Evolutionary conservation across 2,113 vertebrate species (phyloP), one percentile per base, ranked within the genome.

Genomic region (Oceanodroma tethys): DNA sequence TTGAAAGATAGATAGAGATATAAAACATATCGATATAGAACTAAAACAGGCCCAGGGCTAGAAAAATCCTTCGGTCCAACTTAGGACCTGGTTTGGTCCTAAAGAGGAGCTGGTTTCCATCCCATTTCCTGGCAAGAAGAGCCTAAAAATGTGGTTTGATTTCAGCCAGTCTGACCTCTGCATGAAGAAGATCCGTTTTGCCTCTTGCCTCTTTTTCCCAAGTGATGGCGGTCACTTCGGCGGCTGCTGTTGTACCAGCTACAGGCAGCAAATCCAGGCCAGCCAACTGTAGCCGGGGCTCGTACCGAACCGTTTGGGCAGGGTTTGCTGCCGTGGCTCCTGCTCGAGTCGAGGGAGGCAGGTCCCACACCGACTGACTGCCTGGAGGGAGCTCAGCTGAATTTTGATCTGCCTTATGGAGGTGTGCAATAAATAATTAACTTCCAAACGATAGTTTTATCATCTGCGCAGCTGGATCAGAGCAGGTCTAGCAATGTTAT

Each of bases 341-440:
- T 40, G 43, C 66, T 66, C 5, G 13, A 63, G 43, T 36, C 2
- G 5, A 70, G 56, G 48, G 42, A 89, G 40, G 27, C 16, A 34
- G 55, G 62, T 96, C 65, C 85, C 50, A 83, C 16, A 7, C 73
- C 38, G 20, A 38, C 59, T 93, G 43, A 25, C 62, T 81, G 83
- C 93, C 90, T 48, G 32, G 52, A 87, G 95, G 90, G 81, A 96
- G 63, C 81, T 94, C 71, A 59, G 94, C 93, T 98, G 95, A 91
- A 86, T 94, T 97, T 89, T 96, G 58, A 78, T 96, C 88, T 96
- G 53, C 81, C 92, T 95, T 88, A 86, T 86, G 92, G 96, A 97
- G 93, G 84, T 76, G 42, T 97, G 68, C 88, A 97, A 95, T 98
- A 92, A 98, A 97, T 97, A 88, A 96, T 98, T 98, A 97, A 97